Percentiles rank a stretch among this genome's conserved stretches.
These are phyloP conservation scores for Sisyra nigra DNA, from an alignment of 2,888 invertebrate genomes.

Conservation along the genomic window DNA sequence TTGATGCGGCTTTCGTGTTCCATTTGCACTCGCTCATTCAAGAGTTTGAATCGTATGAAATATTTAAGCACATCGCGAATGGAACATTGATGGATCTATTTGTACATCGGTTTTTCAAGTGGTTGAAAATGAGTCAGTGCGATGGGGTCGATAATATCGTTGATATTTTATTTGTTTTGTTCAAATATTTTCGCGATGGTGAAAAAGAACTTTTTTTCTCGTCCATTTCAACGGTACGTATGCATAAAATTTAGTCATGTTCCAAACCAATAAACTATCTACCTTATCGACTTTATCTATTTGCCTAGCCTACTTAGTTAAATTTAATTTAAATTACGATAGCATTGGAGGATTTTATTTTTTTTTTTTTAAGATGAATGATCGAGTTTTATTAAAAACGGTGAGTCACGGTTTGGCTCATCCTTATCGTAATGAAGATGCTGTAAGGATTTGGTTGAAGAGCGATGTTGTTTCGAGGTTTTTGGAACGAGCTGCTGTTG, in stretches of 20 bases:
- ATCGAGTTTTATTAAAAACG: constrained; percentile 26
- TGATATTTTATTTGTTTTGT: constrained; percentile 43
- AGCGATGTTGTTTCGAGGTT: constrained; percentile 26
- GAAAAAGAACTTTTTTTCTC: constrained; percentile 38
- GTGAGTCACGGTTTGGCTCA: constrained; percentile 27
- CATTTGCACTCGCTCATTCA: constrained; percentile 35
- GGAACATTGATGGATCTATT: constrained; percentile 21
- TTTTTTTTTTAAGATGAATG: too few relatives aligned
- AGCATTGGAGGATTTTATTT: too few relatives aligned
- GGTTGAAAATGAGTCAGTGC: constrained; percentile 29
- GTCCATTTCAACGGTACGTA: constrained; percentile 36
- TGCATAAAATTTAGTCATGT: constrained; percentile 11
- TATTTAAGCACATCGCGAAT: constrained; percentile 27
- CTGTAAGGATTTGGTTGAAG: constrained; percentile 31
- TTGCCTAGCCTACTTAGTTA: too few relatives aligned
- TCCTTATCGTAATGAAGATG: constrained; percentile 25
- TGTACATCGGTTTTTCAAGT: constrained; percentile 25
- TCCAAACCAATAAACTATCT: too few relatives aligned
- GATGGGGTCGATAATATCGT: constrained; percentile 34
- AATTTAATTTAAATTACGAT: too few relatives aligned
- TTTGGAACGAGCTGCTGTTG: constrained; percentile 23
- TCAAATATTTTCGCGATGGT: constrained; percentile 33
- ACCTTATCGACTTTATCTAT: too few relatives aligned
- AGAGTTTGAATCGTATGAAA: constrained; percentile 35
- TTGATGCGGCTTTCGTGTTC: constrained; percentile 25